Evolutionary conservation across 2,888 invertebrate species (phyloP).

Genomic region (Drosophila niveifrons): DNA sequence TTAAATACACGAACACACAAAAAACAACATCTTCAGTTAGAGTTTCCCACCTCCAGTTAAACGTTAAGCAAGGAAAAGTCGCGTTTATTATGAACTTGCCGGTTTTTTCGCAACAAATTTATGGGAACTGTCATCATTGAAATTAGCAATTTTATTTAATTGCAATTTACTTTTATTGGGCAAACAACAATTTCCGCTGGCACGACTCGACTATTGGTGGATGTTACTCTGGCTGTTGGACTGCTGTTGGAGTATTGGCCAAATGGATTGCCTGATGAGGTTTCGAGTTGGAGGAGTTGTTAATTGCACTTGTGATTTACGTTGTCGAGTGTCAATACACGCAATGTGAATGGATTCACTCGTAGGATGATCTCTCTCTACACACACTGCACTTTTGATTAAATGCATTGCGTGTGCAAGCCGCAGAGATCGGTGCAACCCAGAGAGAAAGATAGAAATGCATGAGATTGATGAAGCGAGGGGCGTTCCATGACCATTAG

Average conservation of each 20-base stretch:
- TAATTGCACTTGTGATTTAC: conserved; percentile 82
- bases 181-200: conserved; percentile 78
- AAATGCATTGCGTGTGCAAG: conserved; percentile 66
- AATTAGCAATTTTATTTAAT: conserved; percentile 80
- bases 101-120: conserved; percentile 54
- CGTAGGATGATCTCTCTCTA: conserved; percentile 15
- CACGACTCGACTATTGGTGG: conserved; percentile 13
- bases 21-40: not conserved
- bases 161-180: conserved; percentile 82
- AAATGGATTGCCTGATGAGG: conserved; percentile 52
- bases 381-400: conserved; percentile 58
- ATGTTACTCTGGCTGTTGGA: not conserved
- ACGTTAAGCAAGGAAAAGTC: conserved; percentile 17
- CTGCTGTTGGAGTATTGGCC: conserved; percentile 15
- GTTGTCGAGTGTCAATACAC: conserved; percentile 76
- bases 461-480: conserved; percentile 56
- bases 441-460: conserved; percentile 28
- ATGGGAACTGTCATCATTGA: conserved; percentile 76
- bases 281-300: conserved; percentile 53
- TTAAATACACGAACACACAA: not conserved
- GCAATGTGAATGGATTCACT: conserved; percentile 58
- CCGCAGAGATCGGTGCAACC: conserved; percentile 1
- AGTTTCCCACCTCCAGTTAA: conserved; percentile 28
- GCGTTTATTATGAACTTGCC: conserved; percentile 33
- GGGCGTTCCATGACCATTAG: conserved; percentile 57